Base-by-base conservation (phyloP, 2,113 vertebrate species). In the Oryzias curvinotus region DNA sequence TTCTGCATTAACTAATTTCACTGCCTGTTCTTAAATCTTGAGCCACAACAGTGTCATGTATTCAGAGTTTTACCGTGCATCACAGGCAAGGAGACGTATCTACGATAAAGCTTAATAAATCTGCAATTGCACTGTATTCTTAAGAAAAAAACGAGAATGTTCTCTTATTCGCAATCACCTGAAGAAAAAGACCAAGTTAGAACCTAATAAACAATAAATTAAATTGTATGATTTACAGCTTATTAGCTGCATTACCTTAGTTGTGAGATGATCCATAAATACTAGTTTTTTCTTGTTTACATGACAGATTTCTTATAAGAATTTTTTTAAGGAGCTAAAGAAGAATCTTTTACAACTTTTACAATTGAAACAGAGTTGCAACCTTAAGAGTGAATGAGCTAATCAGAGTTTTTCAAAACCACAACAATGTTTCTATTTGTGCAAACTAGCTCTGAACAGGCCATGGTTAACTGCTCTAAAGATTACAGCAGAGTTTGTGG, bases 1-100 rank as follows among this genome's bases (percentile, higher is more conserved):
- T 83, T 84, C 75, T 77, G 73, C 83, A 87, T 86, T 87, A 83
- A 86, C 82, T 87, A 86, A 90, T 90, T 87, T 90, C 75, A 83
- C 77, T 75, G 81, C 82, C 73, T 81, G 71, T 61, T 54, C 65
- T 48, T 62, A 80, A 79, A 81, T 75, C 75, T 63, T 71, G 36
- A 68, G 62, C 52, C 82, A 80, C 78, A 71, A 71, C 61, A 60
- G 59, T 50, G 59, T 47, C 58, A 83, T 75, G 73, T 78, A 52
- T 7, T 41, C 46, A 64, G 60, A 43, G 57, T 62, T 77, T 72
- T 77, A 81, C 68, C 73, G 28, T 7, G n/a, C 52, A 19, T 18
- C 28, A 41, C 8, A n/a, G 28, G 52, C n/a, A 26, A 53, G n/a
- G 28, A 41, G 17, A 53, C 16, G n/a, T 17, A 10, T 53, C n/a